A percentile compares a stretch with the other conserved stretches of the same genome.
These are phyloP conservation scores for Liposcelis brunnea DNA, from an alignment of 2,888 invertebrate genomes.

Conservation along the genomic window DNA sequence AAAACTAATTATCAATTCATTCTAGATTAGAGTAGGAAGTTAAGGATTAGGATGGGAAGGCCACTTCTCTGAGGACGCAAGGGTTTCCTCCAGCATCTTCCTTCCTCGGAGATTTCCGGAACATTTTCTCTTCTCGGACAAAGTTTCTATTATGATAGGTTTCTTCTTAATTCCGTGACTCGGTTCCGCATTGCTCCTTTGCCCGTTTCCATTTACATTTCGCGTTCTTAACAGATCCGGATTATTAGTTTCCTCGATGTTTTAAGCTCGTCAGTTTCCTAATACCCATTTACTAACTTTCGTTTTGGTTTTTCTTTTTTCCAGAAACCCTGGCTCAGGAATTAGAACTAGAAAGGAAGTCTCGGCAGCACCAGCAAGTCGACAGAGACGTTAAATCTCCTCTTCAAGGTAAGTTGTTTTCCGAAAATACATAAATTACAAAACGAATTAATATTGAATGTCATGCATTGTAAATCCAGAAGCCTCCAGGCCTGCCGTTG, in stretches of 20 bases:
- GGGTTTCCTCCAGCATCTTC: not conserved
- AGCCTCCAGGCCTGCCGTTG: too few relatives aligned
- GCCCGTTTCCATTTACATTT: too few relatives aligned
- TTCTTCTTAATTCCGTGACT: constrained; percentile 2
- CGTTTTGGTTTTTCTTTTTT: constrained; percentile 25
- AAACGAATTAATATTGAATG: constrained; percentile 2
- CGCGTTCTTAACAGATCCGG: too few relatives aligned
- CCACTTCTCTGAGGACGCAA: not conserved
- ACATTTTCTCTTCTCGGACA: not conserved
- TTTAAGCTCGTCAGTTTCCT: too few relatives aligned
- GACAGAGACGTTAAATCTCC: constrained; percentile 77
- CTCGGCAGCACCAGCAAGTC: constrained; percentile 37
- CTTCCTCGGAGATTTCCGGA: not conserved
- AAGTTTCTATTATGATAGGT: not conserved
- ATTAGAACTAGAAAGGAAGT: constrained; percentile 71
- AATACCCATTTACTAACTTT: too few relatives aligned
- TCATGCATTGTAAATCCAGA: too few relatives aligned
- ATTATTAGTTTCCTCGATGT: too few relatives aligned
- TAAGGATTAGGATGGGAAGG: constrained; percentile 4
- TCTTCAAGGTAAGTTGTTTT: constrained; percentile 40
- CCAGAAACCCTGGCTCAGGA: constrained; percentile 74
- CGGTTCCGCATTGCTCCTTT: too few relatives aligned
- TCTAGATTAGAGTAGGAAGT: constrained; percentile 8
- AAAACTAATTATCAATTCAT: constrained; percentile 9
- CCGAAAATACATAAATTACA: constrained; percentile 6